Percentiles rank a stretch among this genome's conserved stretches.
Conservation (phyloP, 2,113 vertebrate species). For the Andinoacara biseriatus region DNA sequence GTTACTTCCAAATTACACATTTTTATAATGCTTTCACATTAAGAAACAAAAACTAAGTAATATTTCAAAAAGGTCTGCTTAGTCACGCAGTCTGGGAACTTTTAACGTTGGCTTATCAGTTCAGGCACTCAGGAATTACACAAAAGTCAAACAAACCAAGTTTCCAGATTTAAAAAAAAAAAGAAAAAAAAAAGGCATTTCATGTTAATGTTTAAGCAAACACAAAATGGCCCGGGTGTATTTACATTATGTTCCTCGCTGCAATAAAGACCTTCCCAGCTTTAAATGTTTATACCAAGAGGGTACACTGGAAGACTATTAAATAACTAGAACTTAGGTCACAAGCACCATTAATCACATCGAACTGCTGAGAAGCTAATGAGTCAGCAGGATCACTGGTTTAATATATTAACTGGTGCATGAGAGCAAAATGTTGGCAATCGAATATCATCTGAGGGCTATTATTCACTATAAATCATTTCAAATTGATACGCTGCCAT, state of each 20-base stretch:
- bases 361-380: not conserved
- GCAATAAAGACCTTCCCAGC: not conserved
- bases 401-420: not conserved
- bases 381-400: not conserved
- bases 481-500: not conserved
- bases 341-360: not conserved
- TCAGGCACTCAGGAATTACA: not conserved
- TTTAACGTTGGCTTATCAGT: constrained; percentile 14
- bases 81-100: constrained; percentile 18
- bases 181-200: not conserved
- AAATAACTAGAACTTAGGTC: not conserved
- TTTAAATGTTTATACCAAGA: not conserved
- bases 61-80: not conserved
- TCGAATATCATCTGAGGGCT: not conserved
- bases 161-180: not conserved
- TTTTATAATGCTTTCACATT: not conserved
- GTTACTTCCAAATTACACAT: not conserved
- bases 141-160: constrained; percentile 5
- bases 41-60: not conserved
- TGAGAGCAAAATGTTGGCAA: not conserved
- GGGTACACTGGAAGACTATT: not conserved
- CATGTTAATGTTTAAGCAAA: not conserved
- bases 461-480: not conserved
- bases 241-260: not conserved
- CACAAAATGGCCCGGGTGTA: not conserved